Conservation (phyloP, 2,113 vertebrate genomes). For the Hippocampus barbouri region DNA sequence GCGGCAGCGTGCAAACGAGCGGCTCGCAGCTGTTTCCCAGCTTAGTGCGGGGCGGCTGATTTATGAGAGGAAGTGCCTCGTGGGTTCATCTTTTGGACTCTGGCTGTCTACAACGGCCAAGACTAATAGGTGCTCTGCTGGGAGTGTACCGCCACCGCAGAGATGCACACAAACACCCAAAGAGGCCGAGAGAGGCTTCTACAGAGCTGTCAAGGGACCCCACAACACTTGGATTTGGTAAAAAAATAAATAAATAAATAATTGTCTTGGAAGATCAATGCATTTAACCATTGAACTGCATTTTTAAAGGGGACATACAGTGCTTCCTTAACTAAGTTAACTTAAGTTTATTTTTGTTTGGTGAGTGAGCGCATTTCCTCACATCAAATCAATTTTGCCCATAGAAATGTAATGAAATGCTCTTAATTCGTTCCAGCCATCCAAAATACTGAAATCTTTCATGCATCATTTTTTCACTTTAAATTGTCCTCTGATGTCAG, state of each 20-base stretch:
- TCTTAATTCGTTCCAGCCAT: background rate
- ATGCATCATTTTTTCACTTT: background rate
- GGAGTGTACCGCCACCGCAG: slow-evolving; percentile 59
- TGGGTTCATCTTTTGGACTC: slow-evolving; percentile 70
- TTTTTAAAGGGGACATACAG: background rate
- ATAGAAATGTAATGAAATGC: background rate
- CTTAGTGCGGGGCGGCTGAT: slow-evolving; percentile 87
- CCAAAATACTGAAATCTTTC: background rate
- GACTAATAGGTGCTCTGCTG: slow-evolving; percentile 68
- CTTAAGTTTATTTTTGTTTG: background rate
- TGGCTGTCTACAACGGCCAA: slow-evolving; percentile 67
- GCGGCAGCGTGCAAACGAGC: slow-evolving; percentile 72
- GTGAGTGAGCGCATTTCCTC: background rate
- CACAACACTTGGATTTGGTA: slow-evolving; percentile 11
- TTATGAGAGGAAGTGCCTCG: slow-evolving; percentile 80
- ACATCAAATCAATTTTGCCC: background rate
- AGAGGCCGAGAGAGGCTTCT: slow-evolving; percentile 13
- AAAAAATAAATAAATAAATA: background rate
- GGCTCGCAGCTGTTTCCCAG: slow-evolving; percentile 90
- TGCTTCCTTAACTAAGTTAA: too few relatives aligned
- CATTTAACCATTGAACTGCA: background rate
- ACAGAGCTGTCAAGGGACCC: slow-evolving; percentile 22
- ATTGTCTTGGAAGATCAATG: background rate
- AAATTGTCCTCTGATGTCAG: too few relatives aligned
- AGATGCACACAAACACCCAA: slow-evolving; percentile 50